Evolutionary conservation across 2,888 invertebrate species (phyloP).

Genomic region (Sinelater perroti): DNA sequence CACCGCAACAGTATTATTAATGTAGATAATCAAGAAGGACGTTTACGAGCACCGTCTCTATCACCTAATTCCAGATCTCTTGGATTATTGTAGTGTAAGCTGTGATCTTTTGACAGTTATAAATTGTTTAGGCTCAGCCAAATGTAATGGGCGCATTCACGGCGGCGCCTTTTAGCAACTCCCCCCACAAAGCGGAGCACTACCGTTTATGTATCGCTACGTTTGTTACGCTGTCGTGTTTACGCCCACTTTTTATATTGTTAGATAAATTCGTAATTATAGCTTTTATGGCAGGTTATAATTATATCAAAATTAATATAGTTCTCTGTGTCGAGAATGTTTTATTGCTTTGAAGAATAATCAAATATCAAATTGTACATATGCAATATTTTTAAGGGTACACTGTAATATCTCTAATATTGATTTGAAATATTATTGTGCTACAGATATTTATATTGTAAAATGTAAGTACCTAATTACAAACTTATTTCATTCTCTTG

Average conservation of each 20-base stretch:
- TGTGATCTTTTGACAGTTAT: conserved; percentile 51
- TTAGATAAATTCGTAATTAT: conserved; percentile 44
- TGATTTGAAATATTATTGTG: conserved; percentile 45
- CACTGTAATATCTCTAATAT: conserved; percentile 46
- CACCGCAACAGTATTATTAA: conserved; percentile 51
- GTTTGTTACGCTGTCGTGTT: conserved; percentile 26
- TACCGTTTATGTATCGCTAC: conserved; percentile 45
- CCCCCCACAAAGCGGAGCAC: conserved; percentile 34
- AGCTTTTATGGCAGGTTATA: conserved; percentile 45
- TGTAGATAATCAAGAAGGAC: conserved; percentile 46
- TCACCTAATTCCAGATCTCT: conserved; percentile 44
- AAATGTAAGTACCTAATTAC: conserved; percentile 32
- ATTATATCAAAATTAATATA: conserved; percentile 38
- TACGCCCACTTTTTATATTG: conserved; percentile 30
- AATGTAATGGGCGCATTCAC: conserved; percentile 46
- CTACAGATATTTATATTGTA: conserved; percentile 39
- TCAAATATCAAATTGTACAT: conserved; percentile 49
- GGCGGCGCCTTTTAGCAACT: conserved; percentile 40
- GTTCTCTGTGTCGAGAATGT: conserved; percentile 33
- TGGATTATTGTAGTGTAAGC: conserved; percentile 49
- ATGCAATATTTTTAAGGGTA: conserved; percentile 51
- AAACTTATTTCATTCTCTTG: conserved; percentile 34
- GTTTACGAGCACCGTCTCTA: conserved; percentile 43
- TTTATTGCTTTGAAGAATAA: conserved; percentile 36
- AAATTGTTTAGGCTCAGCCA: conserved; percentile 47